Evolutionary conservation across 2,888 invertebrate species (phyloP), one percentile per base, ranked within the genome.

Genomic region (Falcaria lacertinaria): DNA sequence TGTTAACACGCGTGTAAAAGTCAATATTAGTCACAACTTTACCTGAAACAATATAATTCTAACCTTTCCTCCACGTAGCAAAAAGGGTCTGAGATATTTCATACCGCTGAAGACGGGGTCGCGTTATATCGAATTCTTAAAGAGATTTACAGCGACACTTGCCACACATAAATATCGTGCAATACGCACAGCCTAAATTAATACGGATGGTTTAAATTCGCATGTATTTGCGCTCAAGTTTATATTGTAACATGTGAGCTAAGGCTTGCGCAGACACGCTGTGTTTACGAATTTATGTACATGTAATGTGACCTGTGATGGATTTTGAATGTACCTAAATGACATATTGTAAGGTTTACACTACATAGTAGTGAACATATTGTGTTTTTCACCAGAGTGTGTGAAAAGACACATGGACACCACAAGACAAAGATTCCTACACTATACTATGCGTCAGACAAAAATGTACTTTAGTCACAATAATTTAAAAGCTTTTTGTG

Each of bases 101-200:
- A 49, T 51, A 43, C 42, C 42, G 28, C 43, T 36, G 45, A 49
- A 55, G 43, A 49, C 42, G 45, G 41, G 52, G 51, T 47, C 51
- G 43, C 39, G 49, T 52, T 54, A 52, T 58, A 58, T 64, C 54
- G 52, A 60, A 59, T 57, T 59, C 58, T 54, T 55, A 49, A 41
- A 57, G 51, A 59, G 59, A 65, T 66, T 64, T 66, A 64, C 57
- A 45, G 52, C 44, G 54, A 55, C 52, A 49, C 43, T 37, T 37
- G 43, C 45, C 44, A 52, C 46, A 46, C 47, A 47, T 47, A 54
- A 55, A 47, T 45, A 46, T 59, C 49, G 45, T 48, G 48, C 45
- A 34, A 48, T 32, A 35, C 45, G 37, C 34, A 42, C 14, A 36
- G 25, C 41, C 39, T 42, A 34, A 37, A 37, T 37, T 37, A 37